These are phyloP conservation scores for Cerastoderma edule DNA, from an alignment of 2,888 invertebrate species.

Conservation along the genomic window DNA sequence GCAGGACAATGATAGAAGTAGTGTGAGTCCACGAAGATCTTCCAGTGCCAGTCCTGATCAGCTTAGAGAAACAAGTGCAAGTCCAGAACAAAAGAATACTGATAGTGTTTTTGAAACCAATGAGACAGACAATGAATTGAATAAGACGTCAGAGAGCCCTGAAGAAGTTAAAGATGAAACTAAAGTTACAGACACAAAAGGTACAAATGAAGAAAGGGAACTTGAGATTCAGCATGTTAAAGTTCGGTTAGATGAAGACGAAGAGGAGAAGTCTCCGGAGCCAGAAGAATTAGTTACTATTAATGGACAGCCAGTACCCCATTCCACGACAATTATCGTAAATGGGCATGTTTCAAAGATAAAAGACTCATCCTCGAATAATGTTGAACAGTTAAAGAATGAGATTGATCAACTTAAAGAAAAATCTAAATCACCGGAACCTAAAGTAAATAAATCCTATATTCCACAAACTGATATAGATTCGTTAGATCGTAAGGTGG, in stretches of 20 bases:
- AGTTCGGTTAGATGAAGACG: slow-evolving; percentile 63
- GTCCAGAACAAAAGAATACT: slow-evolving; percentile 2
- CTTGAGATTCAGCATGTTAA: slow-evolving; percentile 73
- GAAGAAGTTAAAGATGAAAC: slow-evolving; percentile 4
- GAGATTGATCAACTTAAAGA: slow-evolving; percentile 20
- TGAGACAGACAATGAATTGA: slow-evolving; percentile 23
- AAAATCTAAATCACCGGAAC: slow-evolving; percentile 44
- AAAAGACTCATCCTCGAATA: slow-evolving; percentile 47
- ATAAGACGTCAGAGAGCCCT: slow-evolving; percentile 8
- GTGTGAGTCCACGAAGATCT: slow-evolving; percentile 26
- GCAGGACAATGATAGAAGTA: slow-evolving; percentile 29
- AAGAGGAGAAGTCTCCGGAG: slow-evolving; percentile 37
- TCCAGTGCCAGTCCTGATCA: slow-evolving; percentile 31
- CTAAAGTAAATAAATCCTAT: slow-evolving; percentile 40
- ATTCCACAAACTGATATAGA: slow-evolving; percentile 78
- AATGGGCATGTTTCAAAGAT: slow-evolving; percentile 72
- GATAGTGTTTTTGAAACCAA: slow-evolving; percentile 28
- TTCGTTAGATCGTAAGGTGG: slow-evolving; percentile 74
- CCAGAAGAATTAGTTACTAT: slow-evolving; percentile 67
- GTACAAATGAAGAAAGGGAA: slow-evolving; percentile 35
- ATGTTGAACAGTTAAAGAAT: too few relatives aligned
- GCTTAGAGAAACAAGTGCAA: slow-evolving; percentile 21
- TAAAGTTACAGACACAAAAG: slow-evolving; percentile 26
- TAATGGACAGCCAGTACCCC: slow-evolving; percentile 70
- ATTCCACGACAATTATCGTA: slow-evolving; percentile 67